Base-by-base conservation (phyloP, 2,888 invertebrate genomes). In the Gortyna flavago region DNA sequence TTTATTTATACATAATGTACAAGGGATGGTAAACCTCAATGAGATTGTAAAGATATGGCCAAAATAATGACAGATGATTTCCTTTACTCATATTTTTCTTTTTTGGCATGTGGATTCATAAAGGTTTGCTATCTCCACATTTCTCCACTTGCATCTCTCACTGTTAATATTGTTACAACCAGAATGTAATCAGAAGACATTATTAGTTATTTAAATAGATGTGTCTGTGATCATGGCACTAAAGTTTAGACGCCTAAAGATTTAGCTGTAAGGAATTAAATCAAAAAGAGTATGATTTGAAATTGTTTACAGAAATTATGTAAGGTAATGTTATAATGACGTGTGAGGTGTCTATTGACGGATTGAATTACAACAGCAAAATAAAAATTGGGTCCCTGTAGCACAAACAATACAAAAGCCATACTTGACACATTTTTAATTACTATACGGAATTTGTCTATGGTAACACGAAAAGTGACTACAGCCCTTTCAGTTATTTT, bases 161-260 rank as follows among this genome's bases (percentile, higher is more conserved):
- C 57, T 54, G 35, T 38, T 75, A 51, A 32, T 68, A 68, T 44
- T 61, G 44, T 84, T 64, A 73, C 61, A 66, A 68, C 18, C 41
- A 66, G 48, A 75, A 69, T 62, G 48, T 79, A 83, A 71, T 87
- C 61, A 48, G 35, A 68, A 70, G 38, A 78, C 25, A n/a, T 69
- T 16, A 25, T 48, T 84, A 68, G 57, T 70, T 61, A 74, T 80
- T 72, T 61, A 74, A 57, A 41, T 69, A 72, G 57, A 72, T 67
- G 81, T 81, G 80, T 80, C 83, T 84, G 81, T 87, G 88, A 87
- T 86, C 13, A 64, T 70, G 89, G 81, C 89, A 86, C 89, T 86
- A 81, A 87, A 81, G 35, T 75, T 77, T 80, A 76, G 68, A 79
- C 41, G 77, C 79, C 80, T 88, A 85, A 82, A 65, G 25, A 80